Percentiles rank a stretch among this genome's conserved stretches.
These are phyloP conservation scores for Micrastur ruficollis DNA, from an alignment of 2,797 vertebrate genomes.

Conservation along the genomic window DNA sequence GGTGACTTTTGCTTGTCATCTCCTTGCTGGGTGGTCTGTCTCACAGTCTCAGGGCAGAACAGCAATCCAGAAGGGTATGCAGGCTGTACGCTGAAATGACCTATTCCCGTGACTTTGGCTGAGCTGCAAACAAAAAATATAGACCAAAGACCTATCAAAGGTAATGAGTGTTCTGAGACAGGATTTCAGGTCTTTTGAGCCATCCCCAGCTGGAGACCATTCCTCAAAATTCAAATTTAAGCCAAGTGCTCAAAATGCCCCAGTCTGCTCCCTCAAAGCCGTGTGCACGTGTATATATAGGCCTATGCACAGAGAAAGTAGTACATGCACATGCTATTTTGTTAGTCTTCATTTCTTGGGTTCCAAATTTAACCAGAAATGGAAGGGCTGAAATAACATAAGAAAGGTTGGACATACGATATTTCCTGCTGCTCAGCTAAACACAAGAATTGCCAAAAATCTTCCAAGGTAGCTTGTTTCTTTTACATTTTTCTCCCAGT, in stretches of 20 bases:
- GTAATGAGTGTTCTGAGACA: background rate
- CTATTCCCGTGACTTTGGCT: background rate
- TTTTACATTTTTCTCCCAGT: slow-evolving; percentile 57
- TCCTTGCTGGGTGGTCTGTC: background rate
- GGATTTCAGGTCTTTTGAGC: background rate
- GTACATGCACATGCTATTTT: background rate
- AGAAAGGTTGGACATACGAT: slow-evolving; percentile 45
- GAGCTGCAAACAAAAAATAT: background rate
- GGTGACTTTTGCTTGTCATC: background rate
- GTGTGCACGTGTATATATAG: background rate
- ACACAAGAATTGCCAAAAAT: slow-evolving; percentile 58
- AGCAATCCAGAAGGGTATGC: background rate
- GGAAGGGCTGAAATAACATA: slow-evolving; percentile 64
- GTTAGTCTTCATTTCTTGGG: slow-evolving; percentile 28
- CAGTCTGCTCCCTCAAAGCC: background rate
- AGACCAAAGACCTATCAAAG: background rate
- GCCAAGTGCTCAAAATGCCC: background rate
- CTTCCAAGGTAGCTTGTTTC: slow-evolving; percentile 66
- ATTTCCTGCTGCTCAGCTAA: slow-evolving; percentile 67
- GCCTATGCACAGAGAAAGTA: background rate
- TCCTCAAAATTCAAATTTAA: background rate
- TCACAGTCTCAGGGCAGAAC: background rate
- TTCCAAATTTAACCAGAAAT: slow-evolving; percentile 65
- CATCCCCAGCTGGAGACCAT: background rate
- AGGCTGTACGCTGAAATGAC: background rate